Evolutionary conservation across 2,888 invertebrate species (phyloP).

Genomic region (Hoplodrina blanda): DNA sequence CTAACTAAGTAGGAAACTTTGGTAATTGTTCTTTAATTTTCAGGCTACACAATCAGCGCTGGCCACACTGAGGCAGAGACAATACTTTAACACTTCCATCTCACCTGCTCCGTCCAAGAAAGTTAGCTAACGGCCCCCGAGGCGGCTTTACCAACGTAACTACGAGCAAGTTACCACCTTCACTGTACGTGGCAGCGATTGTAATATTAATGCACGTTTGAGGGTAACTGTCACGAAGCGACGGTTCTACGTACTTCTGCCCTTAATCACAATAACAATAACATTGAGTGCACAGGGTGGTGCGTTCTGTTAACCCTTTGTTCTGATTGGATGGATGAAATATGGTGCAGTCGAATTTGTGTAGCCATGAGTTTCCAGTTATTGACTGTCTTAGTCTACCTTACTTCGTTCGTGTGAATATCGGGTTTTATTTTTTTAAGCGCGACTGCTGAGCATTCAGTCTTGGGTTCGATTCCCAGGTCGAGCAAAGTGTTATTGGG

Average conservation of each 20-base stretch:
- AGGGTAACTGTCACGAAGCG: constrained; percentile 78
- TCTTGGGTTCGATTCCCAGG: no score
- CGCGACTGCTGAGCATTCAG: no score
- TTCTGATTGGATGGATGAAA: background rate
- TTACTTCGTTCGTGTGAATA: no score
- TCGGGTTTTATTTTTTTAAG: no score
- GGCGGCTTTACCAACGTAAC: constrained; percentile 59
- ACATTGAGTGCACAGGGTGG: constrained; percentile 74
- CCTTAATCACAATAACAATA: constrained; percentile 85
- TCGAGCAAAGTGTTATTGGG: no score
- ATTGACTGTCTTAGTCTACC: no score
- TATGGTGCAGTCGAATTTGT: background rate
- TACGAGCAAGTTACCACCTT: constrained; percentile 64
- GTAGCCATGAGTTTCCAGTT: no score
- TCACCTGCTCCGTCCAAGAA: constrained; percentile 62
- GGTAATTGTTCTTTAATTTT: background rate
- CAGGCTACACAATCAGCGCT: background rate
- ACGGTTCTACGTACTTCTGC: constrained; percentile 73
- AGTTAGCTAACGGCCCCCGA: constrained; percentile 61
- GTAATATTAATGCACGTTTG: constrained; percentile 79
- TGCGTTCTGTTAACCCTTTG: constrained; percentile 2
- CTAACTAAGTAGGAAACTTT: no score
- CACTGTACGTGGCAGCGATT: constrained; percentile 74
- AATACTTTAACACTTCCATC: constrained; percentile 21
- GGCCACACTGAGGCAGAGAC: background rate